phyloP scores from a whole-genome alignment of 2,797 vertebrate species.

The Sebastes cheni region DNA sequence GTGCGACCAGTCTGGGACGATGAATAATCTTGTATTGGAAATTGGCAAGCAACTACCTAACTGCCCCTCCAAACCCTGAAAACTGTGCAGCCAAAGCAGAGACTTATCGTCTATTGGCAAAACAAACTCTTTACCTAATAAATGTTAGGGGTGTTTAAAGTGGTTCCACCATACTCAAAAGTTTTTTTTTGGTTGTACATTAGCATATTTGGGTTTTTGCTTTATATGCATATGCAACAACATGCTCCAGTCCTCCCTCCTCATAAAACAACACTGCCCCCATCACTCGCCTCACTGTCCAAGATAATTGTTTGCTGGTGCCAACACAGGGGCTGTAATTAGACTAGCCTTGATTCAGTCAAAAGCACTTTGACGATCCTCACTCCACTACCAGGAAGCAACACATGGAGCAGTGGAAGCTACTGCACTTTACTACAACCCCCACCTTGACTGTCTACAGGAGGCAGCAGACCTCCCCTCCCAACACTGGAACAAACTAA shows the following conservation, averaged over 20 bases:
- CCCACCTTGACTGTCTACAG: too few relatives aligned
- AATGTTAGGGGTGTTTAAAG: neutral
- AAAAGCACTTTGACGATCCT: too few relatives aligned
- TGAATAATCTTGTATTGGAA: neutral
- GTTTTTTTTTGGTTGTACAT: neutral
- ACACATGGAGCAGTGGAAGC: neutral
- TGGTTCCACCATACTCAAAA: neutral
- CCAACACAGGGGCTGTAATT: too few relatives aligned
- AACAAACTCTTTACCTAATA: neutral
- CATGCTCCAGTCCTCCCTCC: neutral
- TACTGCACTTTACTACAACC: too few relatives aligned
- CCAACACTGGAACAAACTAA: neutral
- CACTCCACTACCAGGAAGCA: neutral
- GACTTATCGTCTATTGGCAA: neutral
- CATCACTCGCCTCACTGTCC: too few relatives aligned
- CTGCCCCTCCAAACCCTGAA: neutral
- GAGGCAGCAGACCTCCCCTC: too few relatives aligned
- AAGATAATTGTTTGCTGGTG: too few relatives aligned
- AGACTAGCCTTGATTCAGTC: too few relatives aligned
- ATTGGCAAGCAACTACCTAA: neutral
- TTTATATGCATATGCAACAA: neutral
- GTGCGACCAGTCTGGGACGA: too few relatives aligned
- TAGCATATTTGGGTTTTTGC: neutral
- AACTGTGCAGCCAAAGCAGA: neutral
- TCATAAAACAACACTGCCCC: neutral